Evolutionary conservation across 2,888 invertebrate species (phyloP).

Genomic region (Phrixothrix hirtus): DNA sequence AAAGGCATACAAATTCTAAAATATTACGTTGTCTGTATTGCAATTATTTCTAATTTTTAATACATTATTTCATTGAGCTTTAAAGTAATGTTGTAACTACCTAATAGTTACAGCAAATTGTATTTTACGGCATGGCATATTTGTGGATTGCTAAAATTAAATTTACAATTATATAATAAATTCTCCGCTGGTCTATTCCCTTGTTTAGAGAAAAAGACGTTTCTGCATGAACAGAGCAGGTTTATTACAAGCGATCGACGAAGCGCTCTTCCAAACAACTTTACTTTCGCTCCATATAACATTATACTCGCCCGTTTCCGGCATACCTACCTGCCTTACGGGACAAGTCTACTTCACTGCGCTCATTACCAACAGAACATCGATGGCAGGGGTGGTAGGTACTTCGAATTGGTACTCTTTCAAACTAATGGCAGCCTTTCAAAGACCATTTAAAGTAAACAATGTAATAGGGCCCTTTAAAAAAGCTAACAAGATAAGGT

Average conservation of each 20-base stretch:
- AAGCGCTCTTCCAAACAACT: constrained; percentile 39
- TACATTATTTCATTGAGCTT: no score
- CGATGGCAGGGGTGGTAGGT: constrained; percentile 9
- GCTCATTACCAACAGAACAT: constrained; percentile 31
- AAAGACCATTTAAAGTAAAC: constrained; percentile 13
- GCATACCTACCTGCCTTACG: constrained; percentile 15
- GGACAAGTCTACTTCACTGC: constrained; percentile 19
- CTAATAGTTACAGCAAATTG: no score
- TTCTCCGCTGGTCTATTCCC: constrained; percentile 18
- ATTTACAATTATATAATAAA: constrained; percentile 25
- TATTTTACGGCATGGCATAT: no score
- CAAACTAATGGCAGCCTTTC: constrained; percentile 25
- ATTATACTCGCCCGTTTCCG: constrained; percentile 29
- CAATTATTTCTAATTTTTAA: no score
- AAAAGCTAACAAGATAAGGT: constrained; percentile 17
- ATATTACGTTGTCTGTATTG: no score
- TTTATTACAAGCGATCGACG: constrained; percentile 38
- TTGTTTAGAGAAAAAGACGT: constrained; percentile 27
- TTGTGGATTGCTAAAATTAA: no score
- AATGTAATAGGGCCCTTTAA: constrained; percentile 7
- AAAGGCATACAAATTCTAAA: no score
- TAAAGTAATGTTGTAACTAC: no score
- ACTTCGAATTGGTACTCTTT: constrained; percentile 13
- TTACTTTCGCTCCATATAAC: constrained; percentile 40
- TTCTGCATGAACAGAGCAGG: constrained; percentile 38